Base-by-base conservation (phyloP, 2,797 vertebrate species). In the Australoheros facetus region DNA sequence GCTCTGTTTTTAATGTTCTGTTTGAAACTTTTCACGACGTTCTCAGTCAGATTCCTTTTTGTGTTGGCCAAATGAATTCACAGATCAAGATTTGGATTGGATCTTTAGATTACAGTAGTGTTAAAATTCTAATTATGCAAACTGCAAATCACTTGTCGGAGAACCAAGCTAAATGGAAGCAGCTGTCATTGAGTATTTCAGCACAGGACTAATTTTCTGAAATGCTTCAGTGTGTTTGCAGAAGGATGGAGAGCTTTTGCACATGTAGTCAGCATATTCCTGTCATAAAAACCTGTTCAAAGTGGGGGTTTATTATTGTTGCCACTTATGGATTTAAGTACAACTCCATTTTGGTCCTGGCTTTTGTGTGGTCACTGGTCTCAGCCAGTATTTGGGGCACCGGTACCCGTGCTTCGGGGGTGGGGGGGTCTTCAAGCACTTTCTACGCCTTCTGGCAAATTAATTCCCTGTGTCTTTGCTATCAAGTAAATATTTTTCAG, bases 181-280 rank as follows among this genome's bases (percentile, higher is more conserved):
- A 79, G 85, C 85, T 86, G 87, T 84, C 77, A 64, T 14, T 56
- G 69, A 86, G 73, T 48, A 74, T 85, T 80, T 84, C 59, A 80
- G 69, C 53, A 81, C 37, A 58, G 56, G 56, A 73, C 34, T 81
- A 1, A 30, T 83, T 85, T 80, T 77, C 71, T 17, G 0, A 30
- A 69, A 56, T 28, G 45, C 48, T 79, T 11, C 3, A 71, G 66
- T 30, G 28, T 62, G 19, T 32, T 21, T 74, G 28, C 1, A 1
- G 56, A 70, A 66, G 53, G 7, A 78, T 74, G 53, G 89, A 56
- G 37, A 58, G 59, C 6, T 77, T 54, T 77, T 51, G 28, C 26
- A 51, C 12, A 11, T 26, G 21, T 69, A 84, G 71, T 45, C 66
- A 30, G 11, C 13, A 4, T 45, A n/a, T 45, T 57, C 6, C 32